Percentiles rank a stretch among this genome's conserved stretches.
phyloP scores from a whole-genome alignment of 2,888 invertebrate species.

The Microplitis deprimator region DNA sequence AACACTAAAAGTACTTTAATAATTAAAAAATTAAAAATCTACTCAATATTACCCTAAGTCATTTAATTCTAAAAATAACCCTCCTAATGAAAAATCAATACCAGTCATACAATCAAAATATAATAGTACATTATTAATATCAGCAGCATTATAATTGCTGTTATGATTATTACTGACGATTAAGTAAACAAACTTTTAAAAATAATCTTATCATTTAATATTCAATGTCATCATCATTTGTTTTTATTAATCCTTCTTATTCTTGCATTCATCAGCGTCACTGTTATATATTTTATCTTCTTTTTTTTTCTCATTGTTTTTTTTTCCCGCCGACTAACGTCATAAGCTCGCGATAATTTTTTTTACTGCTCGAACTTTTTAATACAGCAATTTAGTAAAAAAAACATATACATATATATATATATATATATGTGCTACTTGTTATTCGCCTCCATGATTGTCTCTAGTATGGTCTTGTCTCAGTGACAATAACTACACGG shows the following conservation, averaged over 20 bases:
- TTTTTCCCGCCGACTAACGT: not conserved
- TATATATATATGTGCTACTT: not conserved
- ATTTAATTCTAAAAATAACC: not conserved
- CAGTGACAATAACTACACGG: constrained; percentile 23
- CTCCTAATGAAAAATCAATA: not conserved
- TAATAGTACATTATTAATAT: not conserved
- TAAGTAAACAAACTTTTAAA: not conserved
- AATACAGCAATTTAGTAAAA: constrained; percentile 16
- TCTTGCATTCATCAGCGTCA: not conserved
- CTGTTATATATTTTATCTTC: not conserved
- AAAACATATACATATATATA: not conserved
- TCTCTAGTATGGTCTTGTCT: not conserved
- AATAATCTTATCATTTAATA: constrained; percentile 11
- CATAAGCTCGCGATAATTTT: not conserved
- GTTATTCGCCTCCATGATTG: constrained; percentile 6
- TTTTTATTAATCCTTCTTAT: constrained; percentile 7
- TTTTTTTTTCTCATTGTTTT: not conserved
- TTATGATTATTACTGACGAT: too few relatives aligned
- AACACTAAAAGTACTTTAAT: constrained; percentile 2
- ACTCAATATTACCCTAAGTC: not conserved
- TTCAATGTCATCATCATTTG: constrained; percentile 11
- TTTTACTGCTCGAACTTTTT: constrained; percentile 12
- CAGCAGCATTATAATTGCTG: too few relatives aligned
- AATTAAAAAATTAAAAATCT: constrained; percentile 1
- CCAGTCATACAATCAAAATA: not conserved